Evolutionary conservation across 2,797 vertebrate genomes (phyloP).

Genomic region (Oreortyx pictus): DNA sequence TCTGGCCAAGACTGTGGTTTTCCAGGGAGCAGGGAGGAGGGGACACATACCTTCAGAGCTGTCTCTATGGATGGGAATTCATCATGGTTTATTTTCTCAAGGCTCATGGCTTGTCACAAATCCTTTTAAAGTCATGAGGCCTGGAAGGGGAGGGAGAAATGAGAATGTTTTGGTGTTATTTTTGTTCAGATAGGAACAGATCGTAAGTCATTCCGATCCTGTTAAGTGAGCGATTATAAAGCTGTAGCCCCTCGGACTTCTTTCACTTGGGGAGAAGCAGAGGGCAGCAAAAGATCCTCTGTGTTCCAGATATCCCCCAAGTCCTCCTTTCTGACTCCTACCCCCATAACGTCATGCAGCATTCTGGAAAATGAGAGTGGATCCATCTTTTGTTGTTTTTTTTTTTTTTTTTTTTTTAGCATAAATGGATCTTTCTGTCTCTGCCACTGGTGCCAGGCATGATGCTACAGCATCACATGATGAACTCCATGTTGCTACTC

Average conservation of each 20-base stretch:
- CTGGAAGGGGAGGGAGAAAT: background rate
- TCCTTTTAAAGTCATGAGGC: slow-evolving; percentile 63
- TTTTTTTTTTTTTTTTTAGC: background rate
- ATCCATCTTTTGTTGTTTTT: background rate
- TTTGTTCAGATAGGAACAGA: slow-evolving; percentile 44
- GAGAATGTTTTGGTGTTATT: slow-evolving; percentile 43
- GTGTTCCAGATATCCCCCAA: background rate
- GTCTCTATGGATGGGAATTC: slow-evolving; percentile 68
- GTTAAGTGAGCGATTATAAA: background rate
- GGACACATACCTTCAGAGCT: slow-evolving; percentile 11
- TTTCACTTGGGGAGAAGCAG: background rate
- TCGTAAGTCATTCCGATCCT: slow-evolving; percentile 31
- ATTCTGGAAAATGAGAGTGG: background rate
- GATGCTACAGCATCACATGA: background rate
- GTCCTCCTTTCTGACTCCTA: background rate
- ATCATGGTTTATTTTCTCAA: slow-evolving; percentile 72
- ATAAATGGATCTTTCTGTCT: background rate
- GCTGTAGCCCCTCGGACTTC: background rate
- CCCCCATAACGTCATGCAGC: fast-evolving
- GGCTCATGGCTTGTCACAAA: slow-evolving; percentile 44
- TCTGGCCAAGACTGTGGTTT: slow-evolving; percentile 63
- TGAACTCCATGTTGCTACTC: fast-evolving
- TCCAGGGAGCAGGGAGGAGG: slow-evolving; percentile 35
- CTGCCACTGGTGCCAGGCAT: background rate
- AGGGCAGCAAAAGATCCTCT: background rate